Percentiles rank a stretch among this genome's conserved stretches.
Conservation (phyloP, 2,113 vertebrate species). For the Callospermophilus lateralis region DNA sequence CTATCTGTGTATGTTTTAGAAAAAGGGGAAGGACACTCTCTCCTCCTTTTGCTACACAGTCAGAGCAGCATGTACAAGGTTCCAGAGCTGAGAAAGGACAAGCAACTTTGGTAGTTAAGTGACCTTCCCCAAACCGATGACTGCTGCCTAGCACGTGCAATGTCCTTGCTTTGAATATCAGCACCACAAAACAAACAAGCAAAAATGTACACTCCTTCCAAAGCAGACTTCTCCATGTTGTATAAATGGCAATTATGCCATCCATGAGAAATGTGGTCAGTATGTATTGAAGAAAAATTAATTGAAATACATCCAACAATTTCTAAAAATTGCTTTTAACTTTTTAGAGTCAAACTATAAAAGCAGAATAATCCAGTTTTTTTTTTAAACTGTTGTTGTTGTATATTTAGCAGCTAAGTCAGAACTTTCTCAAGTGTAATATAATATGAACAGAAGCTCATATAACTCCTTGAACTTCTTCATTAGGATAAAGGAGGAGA, state of each 20-base stretch:
- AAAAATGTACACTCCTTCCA: background rate
- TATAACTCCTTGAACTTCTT: background rate
- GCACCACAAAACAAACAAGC: no score
- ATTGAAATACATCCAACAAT: background rate
- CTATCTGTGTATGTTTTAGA: background rate
- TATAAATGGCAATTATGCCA: background rate
- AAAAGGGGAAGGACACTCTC: background rate
- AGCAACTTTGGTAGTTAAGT: background rate
- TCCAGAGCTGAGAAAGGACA: background rate
- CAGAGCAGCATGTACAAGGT: background rate
- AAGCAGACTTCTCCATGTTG: background rate
- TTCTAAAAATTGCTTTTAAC: background rate
- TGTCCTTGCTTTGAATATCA: no score
- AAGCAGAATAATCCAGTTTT: background rate
- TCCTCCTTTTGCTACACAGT: background rate
- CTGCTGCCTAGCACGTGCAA: no score
- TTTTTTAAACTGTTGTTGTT: background rate
- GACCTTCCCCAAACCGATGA: background rate
- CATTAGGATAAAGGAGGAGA: background rate
- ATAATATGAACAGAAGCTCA: background rate
- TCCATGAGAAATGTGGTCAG: background rate
- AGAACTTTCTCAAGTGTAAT: background rate
- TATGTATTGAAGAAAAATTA: background rate
- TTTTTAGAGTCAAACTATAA: background rate
- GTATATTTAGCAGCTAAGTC: background rate